phyloP scores from a whole-genome alignment of 2,888 invertebrate genomes.

The Mythimna impura region DNA sequence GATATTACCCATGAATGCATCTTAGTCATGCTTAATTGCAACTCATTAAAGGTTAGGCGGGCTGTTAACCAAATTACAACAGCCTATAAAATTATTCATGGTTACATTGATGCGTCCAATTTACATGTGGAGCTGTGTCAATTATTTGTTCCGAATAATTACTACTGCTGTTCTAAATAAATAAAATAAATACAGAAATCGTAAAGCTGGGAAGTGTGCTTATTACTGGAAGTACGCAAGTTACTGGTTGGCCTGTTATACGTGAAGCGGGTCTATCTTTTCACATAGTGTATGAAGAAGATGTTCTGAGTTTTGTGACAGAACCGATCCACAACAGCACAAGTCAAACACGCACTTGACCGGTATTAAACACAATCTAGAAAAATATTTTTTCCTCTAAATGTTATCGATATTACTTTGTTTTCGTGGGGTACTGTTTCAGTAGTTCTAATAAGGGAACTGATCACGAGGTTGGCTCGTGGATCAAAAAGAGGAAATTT shows the following conservation, averaged over 20 bases:
- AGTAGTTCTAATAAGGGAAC: not conserved
- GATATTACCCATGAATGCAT: no score
- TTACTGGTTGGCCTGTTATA: not conserved
- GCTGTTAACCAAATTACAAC: no score
- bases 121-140: no score
- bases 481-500: not conserved
- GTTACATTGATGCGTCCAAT: no score
- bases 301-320: not conserved
- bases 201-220: not conserved
- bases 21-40: no score
- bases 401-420: not conserved
- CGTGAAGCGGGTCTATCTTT: not conserved
- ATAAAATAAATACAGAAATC: not conserved
- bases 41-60: no score
- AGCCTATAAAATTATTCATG: no score
- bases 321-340: not conserved
- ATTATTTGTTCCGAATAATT: no score
- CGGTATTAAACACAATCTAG: not conserved
- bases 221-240: no score
- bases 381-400: not conserved
- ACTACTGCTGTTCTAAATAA: no score
- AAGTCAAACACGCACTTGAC: not conserved
- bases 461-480: not conserved
- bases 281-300: not conserved
- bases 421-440: not conserved